Percentiles rank a stretch among this genome's conserved stretches.
These are phyloP conservation scores for Phortica variegata DNA, from an alignment of 1,140 invertebrate genomes.

Conservation along the genomic window DNA sequence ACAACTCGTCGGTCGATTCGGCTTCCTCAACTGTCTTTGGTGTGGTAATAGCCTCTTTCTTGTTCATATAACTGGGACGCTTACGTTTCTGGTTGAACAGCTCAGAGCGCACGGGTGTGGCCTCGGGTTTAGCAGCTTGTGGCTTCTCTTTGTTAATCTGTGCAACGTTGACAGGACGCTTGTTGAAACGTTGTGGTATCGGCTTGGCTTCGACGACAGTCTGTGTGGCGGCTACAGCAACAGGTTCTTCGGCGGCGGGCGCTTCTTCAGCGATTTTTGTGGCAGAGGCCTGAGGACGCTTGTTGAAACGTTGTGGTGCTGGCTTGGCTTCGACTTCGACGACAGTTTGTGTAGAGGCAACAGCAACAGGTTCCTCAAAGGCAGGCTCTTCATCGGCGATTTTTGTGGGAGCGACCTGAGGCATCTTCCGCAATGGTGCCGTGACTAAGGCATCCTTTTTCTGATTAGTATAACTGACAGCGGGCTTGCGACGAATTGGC, in stretches of 20 bases:
- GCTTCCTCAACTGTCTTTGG: constrained; percentile 20
- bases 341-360: neutral
- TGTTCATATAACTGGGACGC: constrained; percentile 39
- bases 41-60: constrained; percentile 14
- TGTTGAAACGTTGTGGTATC: constrained; percentile 27
- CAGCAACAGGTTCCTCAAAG: constrained; percentile 5
- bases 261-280: constrained; percentile 7
- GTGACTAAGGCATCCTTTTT: constrained; percentile 22
- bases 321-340: constrained; percentile 26
- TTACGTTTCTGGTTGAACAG: constrained; percentile 39
- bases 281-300: constrained; percentile 19
- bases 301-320: constrained; percentile 27
- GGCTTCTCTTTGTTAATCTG: constrained; percentile 23
- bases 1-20: constrained; percentile 6
- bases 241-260: too few species aligned
- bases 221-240: constrained; percentile 4
- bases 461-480: constrained; percentile 20
- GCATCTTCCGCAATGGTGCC: constrained; percentile 17
- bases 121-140: constrained; percentile 12
- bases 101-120: constrained; percentile 28
- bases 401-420: constrained; percentile 4
- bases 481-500: constrained; percentile 38
- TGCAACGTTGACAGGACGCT: constrained; percentile 14
- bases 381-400: constrained; percentile 11
- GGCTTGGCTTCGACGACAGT: constrained; percentile 22